These are phyloP conservation scores for Erebia palarica DNA, from an alignment of 2,888 invertebrate species.

Conservation along the genomic window DNA sequence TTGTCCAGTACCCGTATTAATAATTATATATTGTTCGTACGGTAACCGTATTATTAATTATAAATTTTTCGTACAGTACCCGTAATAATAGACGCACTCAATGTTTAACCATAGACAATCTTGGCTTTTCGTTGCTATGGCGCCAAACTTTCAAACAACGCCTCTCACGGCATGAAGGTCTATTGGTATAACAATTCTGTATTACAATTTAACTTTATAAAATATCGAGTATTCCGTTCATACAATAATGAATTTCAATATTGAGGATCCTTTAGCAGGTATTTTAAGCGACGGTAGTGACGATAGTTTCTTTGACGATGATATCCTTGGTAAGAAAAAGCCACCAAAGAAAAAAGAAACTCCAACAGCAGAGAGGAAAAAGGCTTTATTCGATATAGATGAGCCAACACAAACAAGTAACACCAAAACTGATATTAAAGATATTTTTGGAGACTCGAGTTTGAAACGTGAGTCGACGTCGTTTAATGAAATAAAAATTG, in stretches of 20 bases:
- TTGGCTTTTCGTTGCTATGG: constrained; percentile 3
- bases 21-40: too few species aligned
- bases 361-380: constrained; percentile 64
- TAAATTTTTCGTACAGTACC: too few species aligned
- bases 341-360: constrained; percentile 59
- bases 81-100: too few species aligned
- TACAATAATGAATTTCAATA: constrained; percentile 77
- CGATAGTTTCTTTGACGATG: constrained; percentile 88
- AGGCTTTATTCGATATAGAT: constrained; percentile 66
- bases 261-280: constrained; percentile 85
- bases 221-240: background rate
- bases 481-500: background rate
- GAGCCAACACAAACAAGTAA: constrained; percentile 47
- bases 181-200: too few species aligned
- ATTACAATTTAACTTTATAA: background rate
- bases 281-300: constrained; percentile 86
- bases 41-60: too few species aligned
- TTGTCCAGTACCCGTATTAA: too few species aligned
- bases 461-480: background rate
- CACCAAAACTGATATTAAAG: constrained; percentile 49
- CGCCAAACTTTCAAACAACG: constrained; percentile 16
- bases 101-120: background rate
- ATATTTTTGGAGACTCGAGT: constrained; percentile 50
- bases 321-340: constrained; percentile 75
- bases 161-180: background rate